phyloP scores from a whole-genome alignment of 2,888 invertebrate genomes.

The Dolichopus griseipennis region DNA sequence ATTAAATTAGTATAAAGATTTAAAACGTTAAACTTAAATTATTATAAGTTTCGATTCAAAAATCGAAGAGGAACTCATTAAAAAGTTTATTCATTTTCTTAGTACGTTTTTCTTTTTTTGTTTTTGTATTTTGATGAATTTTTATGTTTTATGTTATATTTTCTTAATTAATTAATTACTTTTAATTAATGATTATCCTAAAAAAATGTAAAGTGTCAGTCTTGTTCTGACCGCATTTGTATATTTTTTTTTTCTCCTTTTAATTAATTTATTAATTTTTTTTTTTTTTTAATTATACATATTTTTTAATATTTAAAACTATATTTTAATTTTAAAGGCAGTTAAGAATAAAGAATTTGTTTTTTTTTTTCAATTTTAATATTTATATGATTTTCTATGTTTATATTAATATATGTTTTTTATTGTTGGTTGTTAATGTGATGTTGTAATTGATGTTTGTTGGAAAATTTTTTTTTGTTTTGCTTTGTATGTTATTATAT shows the following conservation, averaged over 20 bases:
- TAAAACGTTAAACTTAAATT: too few species aligned
- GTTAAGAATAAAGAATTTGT: slow-evolving; percentile 4
- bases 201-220: slow-evolving; percentile 6
- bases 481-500: neutral
- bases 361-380: slow-evolving; percentile 9
- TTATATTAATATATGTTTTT: slow-evolving; percentile 18
- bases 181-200: slow-evolving; percentile 3
- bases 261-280: neutral
- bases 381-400: slow-evolving; percentile 11
- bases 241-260: neutral
- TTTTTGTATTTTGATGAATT: neutral
- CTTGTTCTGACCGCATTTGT: slow-evolving; percentile 1
- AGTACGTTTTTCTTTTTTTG: too few species aligned
- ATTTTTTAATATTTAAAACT: neutral
- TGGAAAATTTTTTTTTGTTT: neutral
- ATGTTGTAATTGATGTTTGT: neutral
- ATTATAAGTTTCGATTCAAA: too few species aligned
- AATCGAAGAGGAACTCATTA: too few species aligned
- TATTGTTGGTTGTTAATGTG: neutral
- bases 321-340: neutral
- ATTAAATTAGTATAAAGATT: too few species aligned
- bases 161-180: neutral
- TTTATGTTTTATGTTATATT: neutral
- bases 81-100: too few species aligned
- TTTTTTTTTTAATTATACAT: neutral